Evolutionary conservation across 2,888 invertebrate species (phyloP), one percentile per base, ranked within the genome.

Genomic region (Mimumesa dahlbomi): DNA sequence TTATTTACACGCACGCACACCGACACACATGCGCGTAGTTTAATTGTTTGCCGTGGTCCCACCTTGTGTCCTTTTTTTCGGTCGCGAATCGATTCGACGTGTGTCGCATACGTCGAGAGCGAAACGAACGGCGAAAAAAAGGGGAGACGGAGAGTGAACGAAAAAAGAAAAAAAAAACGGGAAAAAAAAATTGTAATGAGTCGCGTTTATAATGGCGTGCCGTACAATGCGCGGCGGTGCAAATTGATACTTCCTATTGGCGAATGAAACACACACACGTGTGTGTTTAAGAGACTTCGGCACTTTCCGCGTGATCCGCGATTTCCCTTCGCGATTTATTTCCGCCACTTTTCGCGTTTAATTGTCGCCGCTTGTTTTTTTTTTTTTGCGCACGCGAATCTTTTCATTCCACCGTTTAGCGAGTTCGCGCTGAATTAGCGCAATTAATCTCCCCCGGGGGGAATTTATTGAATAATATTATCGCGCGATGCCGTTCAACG

Each of bases 211-310:
- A 1, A 16, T 4, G 5, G 1, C 16, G 5, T 7, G 3, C 5
- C 4, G 16, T 1, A 14, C 11, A 18, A 6, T 4, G 5, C 14
- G 16, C 9, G 16, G 9, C 16, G 40, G 5, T 6, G 40, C 40
- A 9, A 40, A 40, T 40, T 14, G 40, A 16, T 40, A 40, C 16
- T 40, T 40, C 40, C 40, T 7, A 16, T 40, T 40, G 40, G 9
- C 14, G 2, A 4, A 14, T 18, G 16, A 16, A 5, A 16, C 14
- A 16, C n/a, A 16, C 6, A 14, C 18, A 40, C 18, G 4, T 4
- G 40, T 16, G 18, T 4, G 18, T 18, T 14, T 16, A 40, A 16
- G 16, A 40, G 5, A 7, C 16, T 16, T 40, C 16, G 14, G 4
- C 2, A 13, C n/a, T n/a, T 9, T 36, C n/a, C n/a, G 13, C n/a